Evolutionary conservation across 2,888 invertebrate genomes (phyloP).

Genomic region (Pristionchus japonicus): DNA sequence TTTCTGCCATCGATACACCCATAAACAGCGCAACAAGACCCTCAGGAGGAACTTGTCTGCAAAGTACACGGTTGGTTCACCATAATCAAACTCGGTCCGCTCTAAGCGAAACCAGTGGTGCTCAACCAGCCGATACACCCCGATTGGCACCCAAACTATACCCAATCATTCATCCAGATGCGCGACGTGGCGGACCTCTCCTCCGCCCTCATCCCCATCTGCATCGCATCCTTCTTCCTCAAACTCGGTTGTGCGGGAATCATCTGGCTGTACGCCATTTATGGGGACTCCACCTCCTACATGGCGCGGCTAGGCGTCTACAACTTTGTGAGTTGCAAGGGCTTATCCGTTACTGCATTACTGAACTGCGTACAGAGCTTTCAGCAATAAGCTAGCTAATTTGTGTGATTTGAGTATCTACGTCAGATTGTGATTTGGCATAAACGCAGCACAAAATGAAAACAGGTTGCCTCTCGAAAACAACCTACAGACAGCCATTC

Average conservation of each 20-base stretch:
- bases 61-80: background rate
- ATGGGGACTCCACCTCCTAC: background rate
- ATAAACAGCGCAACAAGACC: background rate
- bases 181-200: slow-evolving; percentile 12
- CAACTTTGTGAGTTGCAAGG: background rate
- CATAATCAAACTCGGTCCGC: background rate
- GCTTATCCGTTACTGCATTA: too few species aligned
- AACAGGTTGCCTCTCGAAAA: background rate
- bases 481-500: background rate
- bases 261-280: slow-evolving; percentile 4
- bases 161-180: background rate
- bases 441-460: background rate
- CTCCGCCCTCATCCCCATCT: slow-evolving; percentile 25
- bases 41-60: background rate
- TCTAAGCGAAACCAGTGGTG: background rate
- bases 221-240: background rate
- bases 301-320: background rate
- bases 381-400: too few species aligned
- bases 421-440: background rate
- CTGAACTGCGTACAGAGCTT: too few species aligned
- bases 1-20: background rate
- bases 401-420: too few species aligned
- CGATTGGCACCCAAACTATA: too few species aligned
- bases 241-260: background rate
- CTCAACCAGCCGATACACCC: background rate